Evolutionary conservation across 2,113 vertebrate genomes (phyloP), one percentile per base, ranked within the genome.

Genomic region (Alaudala cheleensis): DNA sequence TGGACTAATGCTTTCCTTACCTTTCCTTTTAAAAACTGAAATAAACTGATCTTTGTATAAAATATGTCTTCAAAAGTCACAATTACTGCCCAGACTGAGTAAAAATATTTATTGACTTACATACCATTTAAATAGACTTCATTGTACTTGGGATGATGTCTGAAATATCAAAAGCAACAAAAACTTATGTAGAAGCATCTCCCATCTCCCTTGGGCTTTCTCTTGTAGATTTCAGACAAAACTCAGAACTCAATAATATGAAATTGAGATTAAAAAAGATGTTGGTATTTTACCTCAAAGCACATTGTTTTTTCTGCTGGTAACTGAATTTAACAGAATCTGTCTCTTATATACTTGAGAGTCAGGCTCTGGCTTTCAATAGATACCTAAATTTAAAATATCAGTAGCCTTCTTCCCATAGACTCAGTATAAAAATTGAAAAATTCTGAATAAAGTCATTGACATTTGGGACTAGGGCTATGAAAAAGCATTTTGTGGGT

Each of bases 1-100:
- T 86, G 92, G 24, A 84, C 33, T 73, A 88, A 90, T 53, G 26
- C 2, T 90, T 96, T 62, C 21, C 26, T 94, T 90, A 86, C 54
- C 18, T 79, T 93, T 85, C 50, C 1, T 90, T 94, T 93, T 84
- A 93, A 49, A 92, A 88, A 58, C 31, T 16, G 76, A 94, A 90
- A 45, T 88, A 62, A 95, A 34, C 23, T 69, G 26, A 7, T 64
- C 15, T 78, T 81, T 67, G 20, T 72, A 85, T 69, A 72, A 77
- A 80, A 53, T 14, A 49, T 4, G 0, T n/a, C 20, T 70, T 85
- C 77, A n/a, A 81, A 89, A 91, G 70, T n/a, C 5, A 60, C 25
- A 73, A 61, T 82, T 77, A 53, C 19, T 88, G 8, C 11, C 57
- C 26, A 51, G 10, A 50, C 4, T 28, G 5, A 72, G 6, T 61